Evolutionary conservation across 2,797 vertebrate genomes (phyloP).

Genomic region (Miichthys miiuy): DNA sequence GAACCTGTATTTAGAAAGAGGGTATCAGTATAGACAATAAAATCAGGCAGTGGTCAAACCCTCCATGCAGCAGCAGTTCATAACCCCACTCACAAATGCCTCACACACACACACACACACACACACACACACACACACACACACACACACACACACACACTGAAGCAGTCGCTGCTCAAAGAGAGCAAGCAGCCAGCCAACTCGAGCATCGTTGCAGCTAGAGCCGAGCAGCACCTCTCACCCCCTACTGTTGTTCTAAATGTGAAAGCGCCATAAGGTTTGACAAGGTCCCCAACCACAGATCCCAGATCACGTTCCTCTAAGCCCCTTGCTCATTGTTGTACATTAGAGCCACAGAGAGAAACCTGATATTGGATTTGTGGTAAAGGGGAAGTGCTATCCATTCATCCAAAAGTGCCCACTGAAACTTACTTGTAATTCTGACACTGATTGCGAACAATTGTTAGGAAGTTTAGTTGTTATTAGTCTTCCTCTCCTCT

Average conservation of each 20-base stretch:
- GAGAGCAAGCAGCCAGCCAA: constrained; percentile 45
- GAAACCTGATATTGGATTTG: constrained; percentile 72
- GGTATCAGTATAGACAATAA: constrained; percentile 13
- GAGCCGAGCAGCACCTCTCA: constrained; percentile 41
- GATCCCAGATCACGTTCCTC: constrained; percentile 71
- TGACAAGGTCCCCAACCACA: constrained; percentile 67
- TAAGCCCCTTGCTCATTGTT: constrained; percentile 59
- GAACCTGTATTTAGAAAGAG: constrained; percentile 9
- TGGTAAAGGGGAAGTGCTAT: constrained; percentile 64
- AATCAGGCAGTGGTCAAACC: constrained; percentile 29
- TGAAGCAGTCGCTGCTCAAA: constrained; percentile 23
- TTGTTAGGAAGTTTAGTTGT: constrained; percentile 36
- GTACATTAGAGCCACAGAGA: constrained; percentile 67
- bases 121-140: constrained; percentile 10
- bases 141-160: constrained; percentile 1
- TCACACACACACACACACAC: constrained; percentile 4
- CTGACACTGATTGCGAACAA: constrained; percentile 67
- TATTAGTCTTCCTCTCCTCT: constrained; percentile 3
- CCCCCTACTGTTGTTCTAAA: constrained; percentile 51
- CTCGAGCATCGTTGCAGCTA: constrained; percentile 38
- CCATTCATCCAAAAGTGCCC: constrained; percentile 73
- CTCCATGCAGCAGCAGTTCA: constrained; percentile 48
- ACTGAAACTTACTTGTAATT: constrained; percentile 68
- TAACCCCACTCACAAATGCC: constrained; percentile 46
- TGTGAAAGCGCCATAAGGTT: constrained; percentile 60